Evolutionary conservation across 2,888 invertebrate species (phyloP).

Genomic region (Oscheius myriophilus): DNA sequence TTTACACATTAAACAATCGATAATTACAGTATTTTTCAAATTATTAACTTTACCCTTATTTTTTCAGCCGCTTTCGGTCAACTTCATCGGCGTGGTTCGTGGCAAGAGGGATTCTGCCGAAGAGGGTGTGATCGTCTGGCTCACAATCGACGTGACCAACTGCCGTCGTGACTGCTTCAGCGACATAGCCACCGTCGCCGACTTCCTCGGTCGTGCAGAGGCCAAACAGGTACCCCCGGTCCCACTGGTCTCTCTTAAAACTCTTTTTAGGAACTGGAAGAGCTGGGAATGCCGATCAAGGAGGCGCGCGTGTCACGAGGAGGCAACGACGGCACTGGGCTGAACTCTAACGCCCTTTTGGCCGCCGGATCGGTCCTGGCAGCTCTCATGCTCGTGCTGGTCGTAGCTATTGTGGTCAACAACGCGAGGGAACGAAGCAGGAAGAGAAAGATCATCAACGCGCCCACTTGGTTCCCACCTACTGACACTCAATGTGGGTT

Average conservation of each 20-base stretch:
- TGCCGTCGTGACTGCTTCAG: constrained; percentile 55
- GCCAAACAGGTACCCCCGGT: constrained; percentile 45
- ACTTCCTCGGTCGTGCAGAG: constrained; percentile 55
- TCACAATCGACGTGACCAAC: constrained; percentile 49
- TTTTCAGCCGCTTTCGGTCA: constrained; percentile 26
- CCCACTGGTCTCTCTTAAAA: background rate
- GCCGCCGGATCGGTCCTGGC: background rate
- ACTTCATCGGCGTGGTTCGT: constrained; percentile 20
- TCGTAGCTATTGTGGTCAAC: constrained; percentile 31
- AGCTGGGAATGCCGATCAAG: constrained; percentile 16
- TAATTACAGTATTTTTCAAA: no score
- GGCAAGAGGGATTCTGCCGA: constrained; percentile 10
- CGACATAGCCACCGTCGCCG: constrained; percentile 58
- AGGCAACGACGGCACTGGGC: no score
- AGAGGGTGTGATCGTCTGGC: constrained; percentile 39
- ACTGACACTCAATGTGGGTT: constrained; percentile 29
- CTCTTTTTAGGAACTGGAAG: constrained; percentile 18
- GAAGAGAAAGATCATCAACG: constrained; percentile 39
- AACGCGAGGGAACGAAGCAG: constrained; percentile 29
- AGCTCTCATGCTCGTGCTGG: background rate
- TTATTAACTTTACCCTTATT: no score
- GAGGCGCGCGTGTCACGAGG: constrained; percentile 17
- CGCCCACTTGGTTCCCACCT: constrained; percentile 45
- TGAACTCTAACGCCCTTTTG: no score
- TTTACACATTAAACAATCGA: no score